Conservation (phyloP, 2,888 invertebrate genomes). For the Athripsodes cinereus region DNA sequence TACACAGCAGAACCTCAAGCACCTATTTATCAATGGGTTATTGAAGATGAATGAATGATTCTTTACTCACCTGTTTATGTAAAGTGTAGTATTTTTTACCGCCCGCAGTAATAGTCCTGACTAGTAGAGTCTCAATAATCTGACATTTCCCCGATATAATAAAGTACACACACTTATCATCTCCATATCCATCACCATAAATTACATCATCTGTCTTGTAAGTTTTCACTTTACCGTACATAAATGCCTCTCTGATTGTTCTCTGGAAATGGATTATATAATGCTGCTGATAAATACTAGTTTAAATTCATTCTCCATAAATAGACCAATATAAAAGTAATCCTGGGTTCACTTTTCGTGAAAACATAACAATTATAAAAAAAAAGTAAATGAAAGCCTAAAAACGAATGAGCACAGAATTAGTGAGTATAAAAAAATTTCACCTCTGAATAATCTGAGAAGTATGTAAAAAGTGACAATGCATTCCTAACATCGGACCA, state of each 20-base stretch:
- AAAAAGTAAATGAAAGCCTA: too few species aligned
- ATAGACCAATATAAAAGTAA: too few species aligned
- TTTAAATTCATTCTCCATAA: too few species aligned
- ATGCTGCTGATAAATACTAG: too few species aligned
- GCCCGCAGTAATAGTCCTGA: constrained; percentile 36
- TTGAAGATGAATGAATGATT: too few species aligned
- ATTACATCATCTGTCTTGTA: constrained; percentile 20
- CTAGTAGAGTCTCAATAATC: constrained; percentile 52
- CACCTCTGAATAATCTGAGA: not conserved
- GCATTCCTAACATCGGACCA: not conserved
- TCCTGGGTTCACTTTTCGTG: too few species aligned
- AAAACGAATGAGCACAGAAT: too few species aligned
- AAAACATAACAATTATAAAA: too few species aligned
- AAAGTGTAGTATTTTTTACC: constrained; percentile 42
- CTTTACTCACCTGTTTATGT: constrained; percentile 31
- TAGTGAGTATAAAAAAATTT: not conserved
- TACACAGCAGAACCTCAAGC: too few species aligned
- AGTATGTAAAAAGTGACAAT: not conserved
- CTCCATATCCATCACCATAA: constrained; percentile 31
- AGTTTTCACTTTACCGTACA: constrained; percentile 31
- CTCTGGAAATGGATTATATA: constrained; percentile 40
- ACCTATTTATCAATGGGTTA: too few species aligned
- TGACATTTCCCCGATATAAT: constrained; percentile 40
- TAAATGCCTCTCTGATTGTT: constrained; percentile 58
- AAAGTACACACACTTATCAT: constrained; percentile 40